Conservation (phyloP, 1,140 invertebrate species). For the Danaus plexippus region DNA sequence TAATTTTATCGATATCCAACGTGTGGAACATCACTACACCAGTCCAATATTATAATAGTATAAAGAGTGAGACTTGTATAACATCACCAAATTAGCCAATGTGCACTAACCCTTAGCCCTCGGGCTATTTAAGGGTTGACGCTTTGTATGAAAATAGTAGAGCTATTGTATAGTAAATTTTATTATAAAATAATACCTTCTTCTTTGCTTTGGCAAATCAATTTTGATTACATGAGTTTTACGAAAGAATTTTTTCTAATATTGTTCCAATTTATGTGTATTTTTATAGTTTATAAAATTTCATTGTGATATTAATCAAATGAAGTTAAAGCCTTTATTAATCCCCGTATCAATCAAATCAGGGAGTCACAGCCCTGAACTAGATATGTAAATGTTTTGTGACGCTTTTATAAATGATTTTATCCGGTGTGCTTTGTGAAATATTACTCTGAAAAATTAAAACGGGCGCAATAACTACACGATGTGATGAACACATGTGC, state of each 20-base stretch:
- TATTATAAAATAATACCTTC: too few species aligned
- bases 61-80: conserved; percentile 69
- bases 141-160: conserved; percentile 1
- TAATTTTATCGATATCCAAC: too few species aligned
- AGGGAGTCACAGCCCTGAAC: conserved; percentile 12
- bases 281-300: too few species aligned
- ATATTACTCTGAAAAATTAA: conserved; percentile 63
- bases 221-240: too few species aligned
- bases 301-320: too few species aligned
- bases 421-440: conserved; percentile 57
- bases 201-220: too few species aligned
- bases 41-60: conserved; percentile 66
- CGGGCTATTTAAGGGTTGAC: conserved; percentile 46
- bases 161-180: too few species aligned
- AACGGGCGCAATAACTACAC: conserved; percentile 58
- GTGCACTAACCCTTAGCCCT: conserved; percentile 46
- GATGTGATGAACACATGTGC: conserved; percentile 44
- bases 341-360: background rate
- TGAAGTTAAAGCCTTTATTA: too few species aligned
- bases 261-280: too few species aligned
- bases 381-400: conserved; percentile 54
- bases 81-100: conserved; percentile 68
- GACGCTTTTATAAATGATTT: conserved; percentile 66
- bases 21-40: conserved; percentile 30
- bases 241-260: too few species aligned